phyloP scores from a whole-genome alignment of 2,797 vertebrate species.

The Echeneis naucrates region DNA sequence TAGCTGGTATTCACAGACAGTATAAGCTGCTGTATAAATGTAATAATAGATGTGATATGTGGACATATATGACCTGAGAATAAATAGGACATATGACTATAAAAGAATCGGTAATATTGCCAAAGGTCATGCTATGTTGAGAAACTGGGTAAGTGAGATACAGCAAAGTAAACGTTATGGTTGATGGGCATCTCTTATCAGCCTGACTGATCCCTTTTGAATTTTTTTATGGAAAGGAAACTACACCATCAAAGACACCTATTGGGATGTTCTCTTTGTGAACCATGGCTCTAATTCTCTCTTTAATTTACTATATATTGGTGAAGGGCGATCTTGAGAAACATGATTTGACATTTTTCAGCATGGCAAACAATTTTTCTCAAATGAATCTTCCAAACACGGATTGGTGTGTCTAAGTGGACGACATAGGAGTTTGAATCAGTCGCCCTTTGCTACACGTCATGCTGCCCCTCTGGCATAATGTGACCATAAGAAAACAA shows the following conservation, averaged over 20 bases:
- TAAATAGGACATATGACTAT: not conserved
- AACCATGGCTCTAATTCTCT: not conserved
- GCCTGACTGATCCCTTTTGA: not conserved
- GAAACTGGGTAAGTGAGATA: not conserved
- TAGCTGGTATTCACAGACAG: not conserved
- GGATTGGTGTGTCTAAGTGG: too few species aligned
- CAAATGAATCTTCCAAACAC: not conserved
- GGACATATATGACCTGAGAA: not conserved
- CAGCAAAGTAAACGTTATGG: conserved; percentile 3
- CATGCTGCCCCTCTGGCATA: too few species aligned
- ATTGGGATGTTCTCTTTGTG: not conserved
- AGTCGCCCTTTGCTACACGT: too few species aligned
- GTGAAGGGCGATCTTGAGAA: conserved; percentile 9
- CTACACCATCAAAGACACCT: not conserved
- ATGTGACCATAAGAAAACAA: too few species aligned
- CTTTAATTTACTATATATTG: not conserved
- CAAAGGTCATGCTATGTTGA: not conserved
- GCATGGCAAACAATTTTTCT: not conserved
- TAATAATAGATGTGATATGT: not conserved
- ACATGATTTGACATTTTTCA: not conserved
- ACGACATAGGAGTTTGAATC: too few species aligned
- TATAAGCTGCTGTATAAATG: not conserved
- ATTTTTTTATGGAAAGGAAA: not conserved
- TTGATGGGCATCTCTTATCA: not conserved
- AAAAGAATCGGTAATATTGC: not conserved